Conservation (phyloP, 1,140 invertebrate genomes). For the Neelides sp. region DNA sequence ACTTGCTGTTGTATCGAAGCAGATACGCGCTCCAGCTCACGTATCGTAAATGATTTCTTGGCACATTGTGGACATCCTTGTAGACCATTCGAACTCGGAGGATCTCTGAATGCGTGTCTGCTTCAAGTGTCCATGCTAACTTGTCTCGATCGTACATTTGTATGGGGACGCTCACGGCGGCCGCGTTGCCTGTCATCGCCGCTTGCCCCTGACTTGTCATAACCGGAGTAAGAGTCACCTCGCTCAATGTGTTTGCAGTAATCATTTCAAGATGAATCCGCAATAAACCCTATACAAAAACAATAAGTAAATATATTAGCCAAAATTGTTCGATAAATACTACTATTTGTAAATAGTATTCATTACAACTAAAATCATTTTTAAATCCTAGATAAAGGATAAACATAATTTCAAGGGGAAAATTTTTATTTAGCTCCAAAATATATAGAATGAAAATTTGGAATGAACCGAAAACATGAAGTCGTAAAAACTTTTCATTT, state of each 20-base stretch:
- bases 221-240: slow-evolving; percentile 43
- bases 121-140: slow-evolving; percentile 66
- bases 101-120: slow-evolving; percentile 65
- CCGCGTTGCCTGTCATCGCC: not conserved
- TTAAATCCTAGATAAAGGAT: too few species aligned
- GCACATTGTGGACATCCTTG: slow-evolving; percentile 72
- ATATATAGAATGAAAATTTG: too few species aligned
- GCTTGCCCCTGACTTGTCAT: slow-evolving; percentile 6
- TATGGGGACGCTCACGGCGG: slow-evolving; percentile 23
- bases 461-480: too few species aligned
- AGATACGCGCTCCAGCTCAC: slow-evolving; percentile 68
- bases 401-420: too few species aligned
- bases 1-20: slow-evolving; percentile 39
- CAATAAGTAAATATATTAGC: not conserved
- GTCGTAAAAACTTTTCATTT: too few species aligned
- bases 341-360: too few species aligned
- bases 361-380: too few species aligned
- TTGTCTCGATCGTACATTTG: slow-evolving; percentile 64
- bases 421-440: too few species aligned
- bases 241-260: slow-evolving; percentile 59
- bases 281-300: slow-evolving; percentile 35
- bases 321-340: too few species aligned
- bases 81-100: slow-evolving; percentile 66
- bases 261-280: slow-evolving; percentile 61
- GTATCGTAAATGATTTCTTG: slow-evolving; percentile 65